phyloP scores from a whole-genome alignment of 2,797 vertebrate species.

The Coilia nasus region DNA sequence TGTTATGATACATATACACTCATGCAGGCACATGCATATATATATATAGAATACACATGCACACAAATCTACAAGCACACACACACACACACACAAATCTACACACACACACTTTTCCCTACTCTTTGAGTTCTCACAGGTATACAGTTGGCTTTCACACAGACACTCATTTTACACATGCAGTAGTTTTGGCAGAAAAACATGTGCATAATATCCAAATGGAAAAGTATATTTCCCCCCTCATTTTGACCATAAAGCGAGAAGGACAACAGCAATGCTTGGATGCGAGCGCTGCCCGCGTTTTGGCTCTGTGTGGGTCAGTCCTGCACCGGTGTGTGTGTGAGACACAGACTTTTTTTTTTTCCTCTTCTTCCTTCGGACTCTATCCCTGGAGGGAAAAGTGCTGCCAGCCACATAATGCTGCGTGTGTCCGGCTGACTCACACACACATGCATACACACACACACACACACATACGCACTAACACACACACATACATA shows the following conservation, averaged over 20 bases:
- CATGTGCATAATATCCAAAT: background rate
- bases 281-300: too few relatives aligned
- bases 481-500: background rate
- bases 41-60: background rate
- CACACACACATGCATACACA: background rate
- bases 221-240: too few relatives aligned
- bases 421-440: background rate
- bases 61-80: background rate
- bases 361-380: background rate
- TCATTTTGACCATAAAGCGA: too few relatives aligned
- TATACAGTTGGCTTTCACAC: background rate
- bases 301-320: background rate
- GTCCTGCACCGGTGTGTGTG: background rate
- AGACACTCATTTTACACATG: background rate
- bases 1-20: background rate
- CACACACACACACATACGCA: conserved; percentile 4
- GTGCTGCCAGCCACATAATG: background rate
- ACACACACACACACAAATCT: background rate
- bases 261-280: too few relatives aligned
- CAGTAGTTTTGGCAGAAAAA: too few relatives aligned
- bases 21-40: background rate
- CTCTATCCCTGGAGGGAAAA: background rate
- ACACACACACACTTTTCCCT: too few relatives aligned
- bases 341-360: background rate
- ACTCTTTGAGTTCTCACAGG: background rate